Conservation (phyloP, 2,113 vertebrate genomes). For the Heterotis niloticus region DNA sequence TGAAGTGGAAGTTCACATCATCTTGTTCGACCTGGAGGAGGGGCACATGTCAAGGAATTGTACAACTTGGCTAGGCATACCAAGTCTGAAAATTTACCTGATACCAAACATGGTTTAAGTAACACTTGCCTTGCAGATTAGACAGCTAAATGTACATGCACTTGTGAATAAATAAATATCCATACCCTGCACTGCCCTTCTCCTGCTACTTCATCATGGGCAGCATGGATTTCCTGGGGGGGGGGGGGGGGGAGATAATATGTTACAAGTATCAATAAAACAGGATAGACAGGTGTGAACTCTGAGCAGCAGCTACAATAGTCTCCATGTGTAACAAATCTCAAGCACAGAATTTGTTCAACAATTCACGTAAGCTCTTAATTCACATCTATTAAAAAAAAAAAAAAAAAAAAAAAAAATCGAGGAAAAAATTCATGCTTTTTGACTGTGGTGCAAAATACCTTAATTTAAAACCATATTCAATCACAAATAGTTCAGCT, state of each 20-base stretch:
- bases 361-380: too few relatives aligned
- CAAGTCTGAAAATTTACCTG: neutral
- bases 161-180: accelerated
- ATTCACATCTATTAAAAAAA: too few relatives aligned
- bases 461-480: too few relatives aligned
- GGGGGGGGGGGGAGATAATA: neutral
- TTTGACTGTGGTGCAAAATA: too few relatives aligned
- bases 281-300: too few relatives aligned
- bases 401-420: too few relatives aligned
- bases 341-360: too few relatives aligned
- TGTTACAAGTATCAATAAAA: neutral
- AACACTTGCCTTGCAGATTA: neutral
- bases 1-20: slow-evolving; percentile 90
- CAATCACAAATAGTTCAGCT: too few relatives aligned
- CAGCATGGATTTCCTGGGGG: slow-evolving; percentile 75
- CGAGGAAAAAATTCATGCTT: too few relatives aligned
- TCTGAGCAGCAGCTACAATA: too few relatives aligned
- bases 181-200: slow-evolving; percentile 89
- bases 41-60: neutral
- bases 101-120: neutral
- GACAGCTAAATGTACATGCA: neutral
- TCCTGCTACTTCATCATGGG: slow-evolving; percentile 81
- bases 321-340: too few relatives aligned
- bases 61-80: too few relatives aligned
- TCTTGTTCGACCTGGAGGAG: slow-evolving; percentile 67